Evolutionary conservation across 2,888 invertebrate species (phyloP), one percentile per base, ranked within the genome.

Genomic region (Epistrophella euchroma): DNA sequence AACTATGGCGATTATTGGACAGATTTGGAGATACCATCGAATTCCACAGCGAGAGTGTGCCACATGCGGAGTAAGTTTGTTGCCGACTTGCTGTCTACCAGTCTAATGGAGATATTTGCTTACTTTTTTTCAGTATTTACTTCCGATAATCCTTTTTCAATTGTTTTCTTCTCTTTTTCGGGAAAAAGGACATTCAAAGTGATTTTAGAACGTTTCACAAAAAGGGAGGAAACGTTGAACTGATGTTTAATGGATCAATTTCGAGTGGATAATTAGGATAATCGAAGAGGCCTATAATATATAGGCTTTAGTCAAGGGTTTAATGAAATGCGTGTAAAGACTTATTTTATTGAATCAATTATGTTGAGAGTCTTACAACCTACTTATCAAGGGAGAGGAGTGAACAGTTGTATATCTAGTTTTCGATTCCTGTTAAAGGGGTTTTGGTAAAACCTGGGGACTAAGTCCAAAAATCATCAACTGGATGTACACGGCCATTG

Each of bases 71-170:
- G 80, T 74, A 22, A 64, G 64, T 66, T 19, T 32, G 45, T 19
- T 40, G 78, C 56, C 45, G 52, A 52, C 52, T 28, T 25, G 22
- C 9, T 62, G 64, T 32, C 64, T 40, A 71, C 45, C 58, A 45
- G 45, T 71, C 70, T 82, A 74, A 82, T 86, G 70, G 82, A 86
- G 81, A 82, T 86, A 74, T 82, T 74, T 32, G 70, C 77, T 74
- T 72, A 47, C 52, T 58, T 52, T 74, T 71, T 81, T 71, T 60
- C 58, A 50, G 73, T 74, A 82, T 78, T 86, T 82, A 82, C 86
- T 86, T 82, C 73, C 77, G 71, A 86, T 86, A 86, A 86, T 77
- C 86, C 86, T 82, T 86, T 86, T 86, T 66, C 82, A 78, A 78
- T 82, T 82, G 77, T 76, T 78, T 78, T 58, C 77, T 68, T 66